Percentiles rank a stretch among this genome's conserved stretches.
Evolutionary conservation across 2,797 vertebrate genomes (phyloP).

Genomic region (Sternarchorhynchus goeldii): DNA sequence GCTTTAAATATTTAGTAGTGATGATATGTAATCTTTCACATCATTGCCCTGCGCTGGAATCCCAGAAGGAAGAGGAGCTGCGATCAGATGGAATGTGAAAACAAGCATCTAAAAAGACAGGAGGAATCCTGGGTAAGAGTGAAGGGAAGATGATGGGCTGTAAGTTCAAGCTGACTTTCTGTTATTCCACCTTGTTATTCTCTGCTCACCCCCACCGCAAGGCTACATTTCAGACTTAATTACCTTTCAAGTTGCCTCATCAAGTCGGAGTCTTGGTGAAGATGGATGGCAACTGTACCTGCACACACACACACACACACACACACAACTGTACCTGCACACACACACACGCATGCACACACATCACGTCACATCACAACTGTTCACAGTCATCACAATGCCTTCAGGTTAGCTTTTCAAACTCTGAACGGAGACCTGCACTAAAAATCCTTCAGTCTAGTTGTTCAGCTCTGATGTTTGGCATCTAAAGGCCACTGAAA

Average conservation of each 20-base stretch:
- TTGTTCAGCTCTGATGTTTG: background rate
- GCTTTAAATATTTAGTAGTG: conserved; percentile 9
- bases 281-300: conserved; percentile 64
- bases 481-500: conserved; percentile 67
- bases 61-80: conserved; percentile 37
- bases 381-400: conserved; percentile 60
- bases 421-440: conserved; percentile 62
- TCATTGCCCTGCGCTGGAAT: conserved; percentile 18
- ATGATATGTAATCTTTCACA: conserved; percentile 27
- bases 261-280: conserved; percentile 75
- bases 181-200: conserved; percentile 74
- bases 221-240: conserved; percentile 81
- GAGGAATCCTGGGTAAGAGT: conserved; percentile 63
- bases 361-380: conserved; percentile 52
- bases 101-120: conserved; percentile 60
- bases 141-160: conserved; percentile 70
- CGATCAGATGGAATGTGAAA: conserved; percentile 65
- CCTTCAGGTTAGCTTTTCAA: conserved; percentile 62
- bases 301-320: conserved; percentile 14
- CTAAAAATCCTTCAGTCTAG: background rate
- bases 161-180: conserved; percentile 72
- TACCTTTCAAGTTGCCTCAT: conserved; percentile 79
- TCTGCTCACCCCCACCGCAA: conserved; percentile 67
- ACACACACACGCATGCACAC: conserved; percentile 54
- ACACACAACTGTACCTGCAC: conserved; percentile 52